Base-by-base conservation (phyloP, 1,140 invertebrate genomes). In the Aphelinus atriplicis region DNA sequence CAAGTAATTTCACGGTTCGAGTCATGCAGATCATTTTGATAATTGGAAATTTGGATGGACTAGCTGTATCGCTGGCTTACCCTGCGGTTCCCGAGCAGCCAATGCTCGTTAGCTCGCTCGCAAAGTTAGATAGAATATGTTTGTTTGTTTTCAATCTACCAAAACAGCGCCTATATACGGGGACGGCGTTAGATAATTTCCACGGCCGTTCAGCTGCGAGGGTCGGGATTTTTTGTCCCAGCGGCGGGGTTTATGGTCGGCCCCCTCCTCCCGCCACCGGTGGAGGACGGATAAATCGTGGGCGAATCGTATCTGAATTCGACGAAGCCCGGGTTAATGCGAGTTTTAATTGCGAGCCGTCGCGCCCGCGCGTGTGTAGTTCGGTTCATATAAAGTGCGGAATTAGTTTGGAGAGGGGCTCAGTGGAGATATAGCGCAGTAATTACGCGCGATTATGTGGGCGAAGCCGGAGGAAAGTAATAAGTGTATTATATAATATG, bases 321-420 rank as follows among this genome's bases (percentile, higher is more conserved):
- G 26, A 26, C 26, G 26, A 26, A 26, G 26, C 26, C 26, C 3
- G 56, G 56, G 7, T 57, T 57, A 57, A 57, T n/a, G 56, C 56
- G 5, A n/a, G 56, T n/a, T 57, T 57, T 57, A 57, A 57, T 57
- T 57, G 56, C 26, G 26, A 26, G 26, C 26, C 26, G 26, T 26
- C 26, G 26, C 26, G 26, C 56, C 10, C 56, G 4, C 10, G 56
- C 10, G 9, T 4, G 3, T 7, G 4, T 57, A 57, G 3, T 3
- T 10, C 7, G 7, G 7, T 62, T 62, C 7, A 7, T 47, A 62
- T 7, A 5, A 62, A 62, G 60, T 45, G 6, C 9, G 47, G 47
- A 63, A 63, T 63, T 63, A 63, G 45, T 62, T 43, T 63, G 48
- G 48, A 47, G 61, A 62, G 60, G 62, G 63, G 4, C 47, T 55